A percentile compares a stretch with the other conserved stretches of the same genome.
Conservation (phyloP, 2,888 invertebrate genomes). For the Neoascia interrupta region DNA sequence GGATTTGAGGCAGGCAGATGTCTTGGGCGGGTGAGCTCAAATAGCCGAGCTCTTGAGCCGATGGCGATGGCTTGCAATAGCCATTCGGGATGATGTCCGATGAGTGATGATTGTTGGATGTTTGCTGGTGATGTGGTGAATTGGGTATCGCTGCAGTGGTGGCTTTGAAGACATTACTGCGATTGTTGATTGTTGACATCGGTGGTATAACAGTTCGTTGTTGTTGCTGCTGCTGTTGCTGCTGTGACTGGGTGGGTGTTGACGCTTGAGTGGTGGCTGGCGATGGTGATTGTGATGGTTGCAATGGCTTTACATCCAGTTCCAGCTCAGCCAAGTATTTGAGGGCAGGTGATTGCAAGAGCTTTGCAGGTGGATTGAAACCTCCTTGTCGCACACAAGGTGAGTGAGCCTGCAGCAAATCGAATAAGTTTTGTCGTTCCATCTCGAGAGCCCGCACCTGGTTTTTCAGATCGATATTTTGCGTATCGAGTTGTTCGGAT, state of each 20-base stretch:
- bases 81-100: conserved; percentile 75
- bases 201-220: conserved; percentile 78
- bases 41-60: conserved; percentile 78
- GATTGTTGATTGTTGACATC: conserved; percentile 78
- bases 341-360: conserved; percentile 77
- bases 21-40: conserved; percentile 77
- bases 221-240: conserved; percentile 71
- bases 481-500: conserved; percentile 91
- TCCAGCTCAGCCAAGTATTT: conserved; percentile 78
- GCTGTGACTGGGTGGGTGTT: conserved; percentile 66
- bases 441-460: conserved; percentile 91
- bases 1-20: conserved; percentile 71
- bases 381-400: conserved; percentile 83
- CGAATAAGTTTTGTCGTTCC: conserved; percentile 88
- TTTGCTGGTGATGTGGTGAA: conserved; percentile 72
- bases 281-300: conserved; percentile 58
- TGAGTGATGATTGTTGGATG: conserved; percentile 63
- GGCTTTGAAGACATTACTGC: conserved; percentile 74
- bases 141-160: conserved; percentile 71
- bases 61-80: conserved; percentile 79
- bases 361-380: conserved; percentile 76
- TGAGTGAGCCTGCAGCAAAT: conserved; percentile 88
- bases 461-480: conserved; percentile 90
- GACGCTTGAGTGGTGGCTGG: conserved; percentile 50
- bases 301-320: conserved; percentile 72